Conservation (phyloP, 2,888 invertebrate species). For the Nysson spinosus region DNA sequence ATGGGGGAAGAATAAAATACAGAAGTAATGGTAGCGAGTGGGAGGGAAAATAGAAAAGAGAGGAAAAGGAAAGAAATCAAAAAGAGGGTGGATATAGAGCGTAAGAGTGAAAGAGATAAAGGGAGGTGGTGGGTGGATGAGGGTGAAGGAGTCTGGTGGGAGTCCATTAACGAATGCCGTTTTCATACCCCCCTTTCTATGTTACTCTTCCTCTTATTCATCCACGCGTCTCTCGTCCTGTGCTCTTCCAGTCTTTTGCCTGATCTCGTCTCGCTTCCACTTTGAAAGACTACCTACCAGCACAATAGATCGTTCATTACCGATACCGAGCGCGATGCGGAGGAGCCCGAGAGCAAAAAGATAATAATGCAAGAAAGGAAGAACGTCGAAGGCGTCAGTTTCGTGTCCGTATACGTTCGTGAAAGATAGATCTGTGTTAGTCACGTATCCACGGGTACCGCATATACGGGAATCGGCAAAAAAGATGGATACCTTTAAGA, state of each 20-base stretch:
- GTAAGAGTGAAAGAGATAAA: not conserved
- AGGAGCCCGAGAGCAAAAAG: constrained; percentile 54
- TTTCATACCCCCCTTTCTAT: constrained; percentile 64
- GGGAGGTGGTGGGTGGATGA: constrained; percentile 1
- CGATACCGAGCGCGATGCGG: constrained; percentile 63
- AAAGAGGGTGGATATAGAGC: no score
- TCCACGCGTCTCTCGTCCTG: constrained; percentile 27
- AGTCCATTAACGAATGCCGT: constrained; percentile 74
- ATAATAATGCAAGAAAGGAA: constrained; percentile 61
- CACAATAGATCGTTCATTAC: constrained; percentile 76
- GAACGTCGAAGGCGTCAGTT: constrained; percentile 35
- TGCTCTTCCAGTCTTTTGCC: constrained; percentile 32
- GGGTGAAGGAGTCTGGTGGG: constrained; percentile 53
- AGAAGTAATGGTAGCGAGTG: constrained; percentile 20
- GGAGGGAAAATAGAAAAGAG: not conserved
- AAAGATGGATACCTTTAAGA: constrained; percentile 1
- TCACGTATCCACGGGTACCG: not conserved
- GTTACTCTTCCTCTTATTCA: constrained; percentile 19
- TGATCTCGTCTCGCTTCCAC: constrained; percentile 35
- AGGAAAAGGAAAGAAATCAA: not conserved
- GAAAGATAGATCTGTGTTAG: constrained; percentile 20
- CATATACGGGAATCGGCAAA: not conserved
- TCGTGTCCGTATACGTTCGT: constrained; percentile 7
- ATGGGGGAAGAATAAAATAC: constrained; percentile 11
- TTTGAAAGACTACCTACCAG: constrained; percentile 58